A percentile compares a stretch with the other conserved stretches of the same genome.
Evolutionary conservation across 2,113 vertebrate species (phyloP).

Genomic region (Acrocephalus arundinaceus): DNA sequence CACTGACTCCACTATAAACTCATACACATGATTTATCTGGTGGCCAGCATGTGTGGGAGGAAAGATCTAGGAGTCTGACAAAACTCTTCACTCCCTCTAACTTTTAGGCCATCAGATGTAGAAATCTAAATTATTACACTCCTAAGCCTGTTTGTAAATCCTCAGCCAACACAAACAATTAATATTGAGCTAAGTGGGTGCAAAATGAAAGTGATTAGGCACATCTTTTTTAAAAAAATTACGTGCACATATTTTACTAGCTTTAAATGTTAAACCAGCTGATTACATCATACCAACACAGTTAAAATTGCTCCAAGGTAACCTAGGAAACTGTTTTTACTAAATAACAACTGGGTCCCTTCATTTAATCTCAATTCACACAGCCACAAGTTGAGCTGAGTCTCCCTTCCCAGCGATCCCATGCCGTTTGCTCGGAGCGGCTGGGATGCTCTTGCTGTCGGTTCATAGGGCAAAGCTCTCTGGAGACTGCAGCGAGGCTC

Average conservation of each 20-base stretch:
- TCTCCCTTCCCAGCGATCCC: neutral
- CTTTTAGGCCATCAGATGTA: constrained; percentile 39
- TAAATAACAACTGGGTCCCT: constrained; percentile 58
- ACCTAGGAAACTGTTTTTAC: constrained; percentile 71
- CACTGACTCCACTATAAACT: constrained; percentile 41
- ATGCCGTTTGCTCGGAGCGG: neutral
- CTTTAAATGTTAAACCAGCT: constrained; percentile 55
- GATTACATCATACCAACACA: constrained; percentile 64
- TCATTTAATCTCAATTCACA: constrained; percentile 48
- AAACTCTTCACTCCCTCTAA: constrained; percentile 44
- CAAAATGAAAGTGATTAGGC: constrained; percentile 60
- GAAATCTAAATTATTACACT: constrained; percentile 5
- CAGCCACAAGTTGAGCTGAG: neutral
- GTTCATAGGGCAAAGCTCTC: constrained; percentile 5
- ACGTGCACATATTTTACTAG: constrained; percentile 32
- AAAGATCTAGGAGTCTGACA: constrained; percentile 54
- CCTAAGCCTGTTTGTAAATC: constrained; percentile 33
- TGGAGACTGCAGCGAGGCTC: neutral
- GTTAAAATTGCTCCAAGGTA: constrained; percentile 57
- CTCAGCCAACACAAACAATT: constrained; percentile 20
- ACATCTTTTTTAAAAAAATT: neutral
- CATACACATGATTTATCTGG: constrained; percentile 64
- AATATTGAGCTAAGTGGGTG: constrained; percentile 26
- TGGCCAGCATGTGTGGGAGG: constrained; percentile 63
- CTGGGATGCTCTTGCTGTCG: neutral